phyloP scores from a whole-genome alignment of 2,888 invertebrate genomes.

The Heliconius cydno region DNA sequence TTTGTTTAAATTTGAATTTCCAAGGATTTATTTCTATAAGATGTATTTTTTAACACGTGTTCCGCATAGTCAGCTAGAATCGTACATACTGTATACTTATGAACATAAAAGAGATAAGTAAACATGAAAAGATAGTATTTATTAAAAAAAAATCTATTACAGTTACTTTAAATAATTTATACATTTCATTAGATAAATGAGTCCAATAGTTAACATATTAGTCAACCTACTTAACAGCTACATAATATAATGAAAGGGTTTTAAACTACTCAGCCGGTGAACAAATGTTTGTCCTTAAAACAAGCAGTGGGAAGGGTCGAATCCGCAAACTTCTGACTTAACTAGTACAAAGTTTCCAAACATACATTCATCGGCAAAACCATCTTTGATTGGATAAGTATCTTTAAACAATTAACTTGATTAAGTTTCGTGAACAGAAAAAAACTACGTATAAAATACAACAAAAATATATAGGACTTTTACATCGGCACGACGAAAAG shows the following conservation, averaged over 20 bases:
- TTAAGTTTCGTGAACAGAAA: too few relatives aligned
- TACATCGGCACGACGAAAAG: slow-evolving; percentile 25
- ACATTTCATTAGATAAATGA: background rate
- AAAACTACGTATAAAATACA: too few relatives aligned
- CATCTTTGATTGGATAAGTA: background rate
- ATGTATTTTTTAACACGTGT: background rate
- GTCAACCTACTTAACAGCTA: slow-evolving; percentile 16
- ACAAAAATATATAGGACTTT: background rate
- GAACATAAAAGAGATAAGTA: background rate
- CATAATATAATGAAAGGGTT: slow-evolving; percentile 24
- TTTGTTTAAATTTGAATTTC: background rate
- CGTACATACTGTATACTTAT: background rate
- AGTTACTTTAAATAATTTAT: background rate
- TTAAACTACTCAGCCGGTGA: slow-evolving; percentile 17
- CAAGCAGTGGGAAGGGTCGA: slow-evolving; percentile 26
- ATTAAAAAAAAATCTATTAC: background rate
- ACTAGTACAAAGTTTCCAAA: background rate
- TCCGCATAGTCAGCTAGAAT: background rate
- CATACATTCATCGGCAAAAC: background rate
- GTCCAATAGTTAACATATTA: background rate
- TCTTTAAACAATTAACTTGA: background rate
- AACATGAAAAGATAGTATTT: background rate
- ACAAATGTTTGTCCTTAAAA: slow-evolving; percentile 31
- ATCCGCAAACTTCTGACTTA: slow-evolving; percentile 17
- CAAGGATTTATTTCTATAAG: background rate